Evolutionary conservation across 2,888 invertebrate species (phyloP).

Genomic region (Quadriops clusia): DNA sequence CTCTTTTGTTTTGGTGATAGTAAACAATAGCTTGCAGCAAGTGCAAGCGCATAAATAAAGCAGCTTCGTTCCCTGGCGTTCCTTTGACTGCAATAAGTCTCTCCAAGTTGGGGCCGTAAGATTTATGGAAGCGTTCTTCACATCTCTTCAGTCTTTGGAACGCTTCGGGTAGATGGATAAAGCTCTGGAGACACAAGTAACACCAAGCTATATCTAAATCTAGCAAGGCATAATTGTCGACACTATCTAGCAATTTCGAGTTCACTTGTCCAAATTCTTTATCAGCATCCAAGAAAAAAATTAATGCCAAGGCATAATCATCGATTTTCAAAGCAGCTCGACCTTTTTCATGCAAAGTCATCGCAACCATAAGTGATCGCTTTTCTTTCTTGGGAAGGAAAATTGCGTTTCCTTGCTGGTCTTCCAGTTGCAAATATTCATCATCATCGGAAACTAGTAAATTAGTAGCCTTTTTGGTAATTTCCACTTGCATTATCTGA

Average conservation of each 20-base stretch:
- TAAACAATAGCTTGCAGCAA: slow-evolving; percentile 67
- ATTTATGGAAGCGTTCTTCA: slow-evolving; percentile 51
- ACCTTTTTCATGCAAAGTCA: slow-evolving; percentile 73
- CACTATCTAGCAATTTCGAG: slow-evolving; percentile 50
- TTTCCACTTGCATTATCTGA: slow-evolving; percentile 29
- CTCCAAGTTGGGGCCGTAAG: slow-evolving; percentile 55
- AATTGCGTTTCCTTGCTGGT: slow-evolving; percentile 64
- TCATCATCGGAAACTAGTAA: slow-evolving; percentile 40
- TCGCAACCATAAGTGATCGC: slow-evolving; percentile 58
- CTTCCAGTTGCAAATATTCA: slow-evolving; percentile 55
- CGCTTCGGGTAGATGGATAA: slow-evolving; percentile 63
- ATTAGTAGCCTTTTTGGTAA: slow-evolving; percentile 33
- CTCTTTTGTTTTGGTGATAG: slow-evolving; percentile 62
- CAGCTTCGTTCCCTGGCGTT: slow-evolving; percentile 56
- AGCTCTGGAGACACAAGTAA: slow-evolving; percentile 62
- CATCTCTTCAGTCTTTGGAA: slow-evolving; percentile 53
- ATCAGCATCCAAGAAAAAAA: slow-evolving; percentile 69
- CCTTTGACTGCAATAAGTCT: slow-evolving; percentile 48
- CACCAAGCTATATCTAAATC: slow-evolving; percentile 87
- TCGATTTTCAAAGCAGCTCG: slow-evolving; percentile 51
- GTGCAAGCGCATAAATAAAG: slow-evolving; percentile 64
- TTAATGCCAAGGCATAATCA: slow-evolving; percentile 57
- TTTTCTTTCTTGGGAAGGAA: slow-evolving; percentile 58
- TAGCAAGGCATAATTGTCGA: slow-evolving; percentile 74
- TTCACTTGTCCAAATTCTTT: slow-evolving; percentile 55